Conservation (phyloP, 1,140 invertebrate species). For the Drosophila repleta region DNA sequence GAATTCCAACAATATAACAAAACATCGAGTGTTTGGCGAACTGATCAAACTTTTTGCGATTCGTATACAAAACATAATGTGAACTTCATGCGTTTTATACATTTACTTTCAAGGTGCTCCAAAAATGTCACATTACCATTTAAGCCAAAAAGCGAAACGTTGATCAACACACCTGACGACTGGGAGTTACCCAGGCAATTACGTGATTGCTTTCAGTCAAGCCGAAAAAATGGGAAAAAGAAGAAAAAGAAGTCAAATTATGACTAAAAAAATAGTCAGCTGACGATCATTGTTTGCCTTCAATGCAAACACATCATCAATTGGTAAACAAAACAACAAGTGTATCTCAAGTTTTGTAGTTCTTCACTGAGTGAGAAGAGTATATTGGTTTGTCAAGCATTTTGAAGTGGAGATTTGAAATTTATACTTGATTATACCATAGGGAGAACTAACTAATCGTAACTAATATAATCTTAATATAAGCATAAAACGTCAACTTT, state of each 20-base stretch:
- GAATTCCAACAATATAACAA: not conserved
- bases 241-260: slow-evolving; percentile 1
- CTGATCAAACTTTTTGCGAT: not conserved
- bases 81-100: not conserved
- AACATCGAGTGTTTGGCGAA: not conserved
- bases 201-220: slow-evolving; percentile 14
- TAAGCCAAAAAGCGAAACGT: not conserved
- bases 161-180: not conserved
- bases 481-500: no score
- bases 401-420: no score
- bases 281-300: slow-evolving; percentile 5
- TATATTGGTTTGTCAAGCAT: no score
- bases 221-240: not conserved
- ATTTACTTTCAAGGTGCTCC: slow-evolving; percentile 5
- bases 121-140: slow-evolving; percentile 18
- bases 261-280: slow-evolving; percentile 7
- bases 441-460: no score
- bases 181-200: slow-evolving; percentile 25
- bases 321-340: slow-evolving; percentile 15
- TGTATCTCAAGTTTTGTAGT: slow-evolving; percentile 16
- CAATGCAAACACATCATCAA: slow-evolving; percentile 3
- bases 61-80: not conserved
- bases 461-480: no score
- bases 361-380: not conserved
- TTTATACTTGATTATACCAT: no score